Evolutionary conservation across 2,113 vertebrate species (phyloP).

Genomic region (Oncorhynchus mykiss): DNA sequence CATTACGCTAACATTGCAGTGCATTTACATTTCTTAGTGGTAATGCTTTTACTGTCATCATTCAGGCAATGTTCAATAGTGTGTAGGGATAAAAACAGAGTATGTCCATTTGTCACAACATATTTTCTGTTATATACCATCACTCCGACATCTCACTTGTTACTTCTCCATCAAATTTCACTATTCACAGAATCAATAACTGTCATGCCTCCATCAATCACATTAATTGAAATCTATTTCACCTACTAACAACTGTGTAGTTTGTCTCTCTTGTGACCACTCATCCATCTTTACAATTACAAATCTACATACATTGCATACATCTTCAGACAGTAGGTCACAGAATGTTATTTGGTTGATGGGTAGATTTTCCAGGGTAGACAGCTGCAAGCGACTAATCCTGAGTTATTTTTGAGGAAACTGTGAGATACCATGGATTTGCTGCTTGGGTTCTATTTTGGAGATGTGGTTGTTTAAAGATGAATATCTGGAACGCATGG

Average conservation of each 20-base stretch:
- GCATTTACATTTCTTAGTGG: background rate
- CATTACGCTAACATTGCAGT: background rate
- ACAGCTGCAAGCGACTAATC: slow-evolving; percentile 56
- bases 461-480: slow-evolving; percentile 33
- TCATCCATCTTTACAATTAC: background rate
- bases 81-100: background rate
- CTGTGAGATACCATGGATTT: slow-evolving; percentile 24
- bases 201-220: slow-evolving; percentile 47
- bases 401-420: slow-evolving; percentile 44
- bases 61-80: background rate
- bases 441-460: slow-evolving; percentile 24
- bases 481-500: slow-evolving; percentile 27
- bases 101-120: background rate
- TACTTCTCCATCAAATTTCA: background rate
- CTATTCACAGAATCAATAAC: slow-evolving; percentile 36
- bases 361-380: slow-evolving; percentile 57
- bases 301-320: slow-evolving; percentile 33
- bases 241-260: slow-evolving; percentile 34
- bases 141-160: slow-evolving; percentile 29
- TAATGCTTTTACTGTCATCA: background rate
- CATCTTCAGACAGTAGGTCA: slow-evolving; percentile 30
- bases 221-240: slow-evolving; percentile 46
- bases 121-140: slow-evolving; percentile 17
- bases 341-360: slow-evolving; percentile 44
- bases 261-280: slow-evolving; percentile 24